A percentile compares a stretch with the other conserved stretches of the same genome.
Evolutionary conservation across 2,888 invertebrate species (phyloP).

Genomic region (Pardosa pseudoannulata): DNA sequence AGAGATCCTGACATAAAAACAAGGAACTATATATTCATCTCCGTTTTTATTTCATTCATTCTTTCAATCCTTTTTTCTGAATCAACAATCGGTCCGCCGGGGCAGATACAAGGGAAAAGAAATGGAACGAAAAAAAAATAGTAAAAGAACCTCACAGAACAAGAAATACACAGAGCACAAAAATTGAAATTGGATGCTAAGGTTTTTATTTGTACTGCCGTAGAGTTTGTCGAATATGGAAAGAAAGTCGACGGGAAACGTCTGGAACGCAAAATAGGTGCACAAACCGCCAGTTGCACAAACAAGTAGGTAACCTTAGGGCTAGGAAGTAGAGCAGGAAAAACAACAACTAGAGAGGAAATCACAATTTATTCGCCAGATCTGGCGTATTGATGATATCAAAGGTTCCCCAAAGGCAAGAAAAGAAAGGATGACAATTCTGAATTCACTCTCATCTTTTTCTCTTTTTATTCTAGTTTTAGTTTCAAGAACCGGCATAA

Average conservation of each 20-base stretch:
- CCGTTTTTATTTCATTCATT: slow-evolving; percentile 16
- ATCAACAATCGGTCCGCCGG: slow-evolving; percentile 70
- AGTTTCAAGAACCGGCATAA: slow-evolving; percentile 43
- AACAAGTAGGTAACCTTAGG: slow-evolving; percentile 20
- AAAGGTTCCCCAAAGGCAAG: slow-evolving; percentile 42
- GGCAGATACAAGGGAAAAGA: slow-evolving; percentile 29
- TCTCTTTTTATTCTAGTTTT: not conserved
- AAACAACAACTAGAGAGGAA: slow-evolving; percentile 54
- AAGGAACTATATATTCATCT: slow-evolving; percentile 52
- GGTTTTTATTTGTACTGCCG: slow-evolving; percentile 58
- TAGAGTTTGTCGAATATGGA: slow-evolving; percentile 29
- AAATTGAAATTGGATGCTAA: slow-evolving; percentile 70
- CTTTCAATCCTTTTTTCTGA: slow-evolving; percentile 46
- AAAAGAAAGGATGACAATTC: slow-evolving; percentile 5
- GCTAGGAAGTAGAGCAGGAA: slow-evolving; percentile 28
- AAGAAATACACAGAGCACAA: slow-evolving; percentile 60
- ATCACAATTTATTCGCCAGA: slow-evolving; percentile 71
- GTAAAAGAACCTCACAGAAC: not conserved
- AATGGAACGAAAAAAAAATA: not conserved
- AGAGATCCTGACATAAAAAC: slow-evolving; percentile 26
- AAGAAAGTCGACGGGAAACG: slow-evolving; percentile 28
- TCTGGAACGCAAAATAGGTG: slow-evolving; percentile 55
- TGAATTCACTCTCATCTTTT: not conserved
- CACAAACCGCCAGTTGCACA: slow-evolving; percentile 61
- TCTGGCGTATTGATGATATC: slow-evolving; percentile 66